Percentiles rank a stretch among this genome's conserved stretches.
Evolutionary conservation across 2,888 invertebrate species (phyloP).

Genomic region (Nipponacmea schrenckii): DNA sequence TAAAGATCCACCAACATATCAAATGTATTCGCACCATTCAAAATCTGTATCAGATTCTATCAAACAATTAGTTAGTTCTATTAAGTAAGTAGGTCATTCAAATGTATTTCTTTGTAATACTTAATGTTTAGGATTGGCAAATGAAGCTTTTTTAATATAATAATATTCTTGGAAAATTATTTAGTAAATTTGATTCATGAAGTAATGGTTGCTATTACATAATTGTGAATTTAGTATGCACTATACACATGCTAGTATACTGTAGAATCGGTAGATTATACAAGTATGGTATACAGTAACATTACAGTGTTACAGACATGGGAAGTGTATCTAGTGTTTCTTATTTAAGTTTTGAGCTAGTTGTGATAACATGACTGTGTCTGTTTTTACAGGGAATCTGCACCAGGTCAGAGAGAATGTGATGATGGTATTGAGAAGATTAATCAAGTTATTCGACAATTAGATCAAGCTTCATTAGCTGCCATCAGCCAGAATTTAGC

Average conservation of each 20-base stretch:
- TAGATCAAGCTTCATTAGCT: constrained; percentile 88
- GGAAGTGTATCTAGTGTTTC: no score
- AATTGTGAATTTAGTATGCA: background rate
- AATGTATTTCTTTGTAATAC: no score
- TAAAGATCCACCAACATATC: constrained; percentile 93
- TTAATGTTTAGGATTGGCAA: no score
- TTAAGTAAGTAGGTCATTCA: constrained; percentile 72
- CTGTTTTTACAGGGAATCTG: constrained; percentile 78
- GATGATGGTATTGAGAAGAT: constrained; percentile 84
- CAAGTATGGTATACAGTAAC: no score
- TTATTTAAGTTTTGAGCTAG: no score
- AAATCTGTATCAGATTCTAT: constrained; percentile 96
- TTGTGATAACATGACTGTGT: no score
- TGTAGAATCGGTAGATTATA: background rate
- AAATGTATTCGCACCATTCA: constrained; percentile 90
- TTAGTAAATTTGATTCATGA: no score
- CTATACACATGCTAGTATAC: no score
- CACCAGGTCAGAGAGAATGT: constrained; percentile 96
- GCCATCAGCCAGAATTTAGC: constrained; percentile 84
- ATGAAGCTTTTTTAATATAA: no score
- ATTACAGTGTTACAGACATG: no score
- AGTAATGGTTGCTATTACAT: no score
- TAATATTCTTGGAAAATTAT: no score
- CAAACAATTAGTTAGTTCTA: constrained; percentile 90
- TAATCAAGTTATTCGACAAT: constrained; percentile 79